Evolutionary conservation across 1,140 invertebrate genomes (phyloP).

Genomic region (Apolygus lucorum): DNA sequence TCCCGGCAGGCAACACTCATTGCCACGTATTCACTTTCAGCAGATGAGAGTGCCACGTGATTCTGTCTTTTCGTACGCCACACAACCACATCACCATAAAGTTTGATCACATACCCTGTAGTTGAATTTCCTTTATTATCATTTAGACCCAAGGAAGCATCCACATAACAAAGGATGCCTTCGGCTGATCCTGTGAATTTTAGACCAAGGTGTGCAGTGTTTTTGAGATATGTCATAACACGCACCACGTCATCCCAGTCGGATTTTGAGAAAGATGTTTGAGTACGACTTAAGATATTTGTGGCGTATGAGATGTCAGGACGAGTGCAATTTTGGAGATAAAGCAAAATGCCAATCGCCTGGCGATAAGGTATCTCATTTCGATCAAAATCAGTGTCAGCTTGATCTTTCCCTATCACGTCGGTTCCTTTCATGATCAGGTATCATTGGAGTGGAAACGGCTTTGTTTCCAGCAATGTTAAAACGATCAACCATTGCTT

Average conservation of each 20-base stretch:
- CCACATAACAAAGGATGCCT: neutral
- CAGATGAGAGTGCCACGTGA: conserved; percentile 35
- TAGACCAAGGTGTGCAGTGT: neutral
- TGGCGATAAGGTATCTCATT: neutral
- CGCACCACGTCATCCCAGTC: neutral
- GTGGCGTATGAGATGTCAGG: neutral
- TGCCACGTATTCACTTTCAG: conserved; percentile 39
- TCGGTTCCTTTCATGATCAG: neutral
- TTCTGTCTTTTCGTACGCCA: conserved; percentile 37
- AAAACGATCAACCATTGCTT: neutral
- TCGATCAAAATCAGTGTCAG: neutral
- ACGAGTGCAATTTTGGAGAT: neutral
- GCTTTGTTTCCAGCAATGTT: neutral
- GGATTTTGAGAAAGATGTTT: neutral
- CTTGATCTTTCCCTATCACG: neutral
- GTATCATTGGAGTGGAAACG: neutral
- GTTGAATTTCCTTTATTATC: neutral
- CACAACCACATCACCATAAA: conserved; percentile 29
- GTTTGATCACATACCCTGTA: neutral
- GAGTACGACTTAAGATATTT: neutral
- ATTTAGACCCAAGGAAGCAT: neutral
- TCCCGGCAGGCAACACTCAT: conserved; percentile 34
- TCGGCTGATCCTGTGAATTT: neutral
- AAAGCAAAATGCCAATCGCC: neutral
- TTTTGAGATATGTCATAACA: neutral